A percentile compares a stretch with the other conserved stretches of the same genome.
Evolutionary conservation across 1,140 invertebrate genomes (phyloP).

Genomic region (Phortica variegata): DNA sequence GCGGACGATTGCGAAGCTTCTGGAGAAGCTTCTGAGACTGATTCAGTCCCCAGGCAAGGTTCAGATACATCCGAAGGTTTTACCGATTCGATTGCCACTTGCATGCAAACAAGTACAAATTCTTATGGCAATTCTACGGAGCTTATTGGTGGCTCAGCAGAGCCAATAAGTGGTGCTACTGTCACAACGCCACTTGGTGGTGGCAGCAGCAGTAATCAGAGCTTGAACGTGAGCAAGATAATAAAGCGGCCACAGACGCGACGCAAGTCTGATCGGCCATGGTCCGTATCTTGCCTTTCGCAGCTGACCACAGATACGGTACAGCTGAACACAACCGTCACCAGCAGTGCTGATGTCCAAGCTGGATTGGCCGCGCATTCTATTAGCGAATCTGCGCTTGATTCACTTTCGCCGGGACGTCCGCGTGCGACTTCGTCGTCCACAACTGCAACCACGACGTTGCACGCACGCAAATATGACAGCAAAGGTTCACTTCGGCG

Average conservation of each 20-base stretch:
- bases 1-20: constrained; percentile 78
- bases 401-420: constrained; percentile 63
- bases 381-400: constrained; percentile 83
- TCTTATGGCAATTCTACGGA: constrained; percentile 65
- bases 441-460: constrained; percentile 34
- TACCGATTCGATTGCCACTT: constrained; percentile 67
- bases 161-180: constrained; percentile 36
- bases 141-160: constrained; percentile 56
- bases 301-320: constrained; percentile 62
- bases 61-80: constrained; percentile 75
- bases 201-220: constrained; percentile 48
- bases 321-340: constrained; percentile 35
- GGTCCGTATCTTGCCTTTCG: constrained; percentile 81
- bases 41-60: constrained; percentile 64
- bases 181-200: constrained; percentile 28
- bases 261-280: constrained; percentile 64
- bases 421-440: constrained; percentile 49
- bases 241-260: constrained; percentile 44
- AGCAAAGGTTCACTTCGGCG: constrained; percentile 61
- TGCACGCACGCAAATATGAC: constrained; percentile 56
- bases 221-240: constrained; percentile 43
- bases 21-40: constrained; percentile 76
- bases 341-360: constrained; percentile 25
- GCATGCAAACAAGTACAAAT: constrained; percentile 58
- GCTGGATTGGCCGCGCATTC: constrained; percentile 65